phyloP scores from a whole-genome alignment of 2,888 invertebrate genomes.

The Agapetus fuscipes region DNA sequence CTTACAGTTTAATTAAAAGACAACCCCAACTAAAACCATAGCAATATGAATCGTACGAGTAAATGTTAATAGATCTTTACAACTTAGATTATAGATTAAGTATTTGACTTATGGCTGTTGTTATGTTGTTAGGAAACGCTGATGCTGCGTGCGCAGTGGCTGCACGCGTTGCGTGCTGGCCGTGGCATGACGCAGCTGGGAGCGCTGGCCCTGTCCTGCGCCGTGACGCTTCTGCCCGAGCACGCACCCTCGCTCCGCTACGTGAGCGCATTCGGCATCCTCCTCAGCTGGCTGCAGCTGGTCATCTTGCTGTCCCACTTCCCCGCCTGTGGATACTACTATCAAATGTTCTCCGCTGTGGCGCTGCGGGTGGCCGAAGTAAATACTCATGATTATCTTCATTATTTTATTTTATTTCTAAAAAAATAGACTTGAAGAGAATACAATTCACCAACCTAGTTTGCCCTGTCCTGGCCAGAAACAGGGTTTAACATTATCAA shows the following conservation, averaged over 20 bases:
- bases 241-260: slow-evolving; percentile 35
- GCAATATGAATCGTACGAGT: too few species aligned
- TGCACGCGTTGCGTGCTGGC: slow-evolving; percentile 41
- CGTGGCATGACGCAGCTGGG: slow-evolving; percentile 49
- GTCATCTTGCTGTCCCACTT: slow-evolving; percentile 48
- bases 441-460: too few species aligned
- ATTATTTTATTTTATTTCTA: not conserved
- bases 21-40: too few species aligned
- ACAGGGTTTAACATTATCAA: too few species aligned
- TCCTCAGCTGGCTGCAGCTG: slow-evolving; percentile 47
- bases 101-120: too few species aligned
- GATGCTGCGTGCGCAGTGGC: slow-evolving; percentile 41
- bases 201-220: slow-evolving; percentile 36
- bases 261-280: slow-evolving; percentile 41
- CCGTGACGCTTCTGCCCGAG: slow-evolving; percentile 28
- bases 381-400: slow-evolving; percentile 7
- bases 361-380: slow-evolving; percentile 47
- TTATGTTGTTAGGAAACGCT: slow-evolving; percentile 36
- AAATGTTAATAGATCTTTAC: too few species aligned
- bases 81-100: too few species aligned
- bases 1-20: too few species aligned
- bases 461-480: too few species aligned
- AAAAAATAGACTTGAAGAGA: not conserved
- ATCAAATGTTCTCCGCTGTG: slow-evolving; percentile 52
- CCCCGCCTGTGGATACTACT: slow-evolving; percentile 49